Base-by-base conservation (phyloP, 1,140 invertebrate species). In the Lasioglossum baleicum region DNA sequence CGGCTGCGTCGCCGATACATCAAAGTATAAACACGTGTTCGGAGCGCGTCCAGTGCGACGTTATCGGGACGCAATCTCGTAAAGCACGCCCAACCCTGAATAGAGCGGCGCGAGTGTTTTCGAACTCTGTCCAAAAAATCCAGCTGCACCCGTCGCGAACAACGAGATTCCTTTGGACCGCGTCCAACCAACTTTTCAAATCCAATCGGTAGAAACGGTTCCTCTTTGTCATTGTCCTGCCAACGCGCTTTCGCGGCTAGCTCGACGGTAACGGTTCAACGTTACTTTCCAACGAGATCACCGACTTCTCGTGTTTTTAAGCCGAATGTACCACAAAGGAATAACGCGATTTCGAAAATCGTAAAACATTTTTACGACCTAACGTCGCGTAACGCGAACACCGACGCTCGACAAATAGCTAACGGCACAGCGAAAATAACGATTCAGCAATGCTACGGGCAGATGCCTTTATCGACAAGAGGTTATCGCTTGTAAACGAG, bases 131-230 rank as follows among this genome's bases (percentile, higher is more conserved):
- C 8, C 60, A 8, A 61, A 31, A 44, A 44, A 66, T 64, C 51
- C 15, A 56, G 17, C 80, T 80, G 80, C 65, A 44, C 53, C 42
- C 70, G 56, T 70, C 68, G 78, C 67, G 76, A 78, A 81, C 75
- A 56, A 74, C 75, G 53, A 58, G 66, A 86, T 83, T 83, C 80
- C 70, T 88, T 87, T 89, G 88, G 86, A 85, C 58, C 64, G 85
- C 73, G 64, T 87, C 83, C 85, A 85, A 79, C 79, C 77, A 75
- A 70, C 80, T 75, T 86, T 83, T 87, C 77, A 80, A 88, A 83
- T 71, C 80, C 72, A 85, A 80, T 81, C 78, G 75, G 68, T 69
- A 82, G 83, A 83, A 84, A 88, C 84, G 74, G 79, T 84, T 83
- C 64, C 63, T 56, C 44, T 20, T 40, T 15, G n/a, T 79, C 44